These are phyloP conservation scores for Jacana jacana DNA, from an alignment of 2,113 vertebrate genomes.

Conservation along the genomic window DNA sequence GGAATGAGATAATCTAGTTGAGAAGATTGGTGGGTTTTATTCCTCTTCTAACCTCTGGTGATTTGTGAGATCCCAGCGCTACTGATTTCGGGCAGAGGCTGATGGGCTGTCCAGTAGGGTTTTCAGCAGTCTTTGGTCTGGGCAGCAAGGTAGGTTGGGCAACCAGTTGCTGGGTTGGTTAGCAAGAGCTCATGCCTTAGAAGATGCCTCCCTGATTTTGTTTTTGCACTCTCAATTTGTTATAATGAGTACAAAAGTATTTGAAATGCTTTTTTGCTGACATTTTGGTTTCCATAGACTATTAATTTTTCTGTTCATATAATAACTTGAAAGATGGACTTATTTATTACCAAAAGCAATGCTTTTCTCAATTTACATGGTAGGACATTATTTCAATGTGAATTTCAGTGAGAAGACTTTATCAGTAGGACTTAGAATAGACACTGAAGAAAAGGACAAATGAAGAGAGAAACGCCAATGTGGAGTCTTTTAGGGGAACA, in stretches of 20 bases:
- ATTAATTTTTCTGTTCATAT: not conserved
- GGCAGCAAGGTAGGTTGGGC: not conserved
- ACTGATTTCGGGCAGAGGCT: not conserved
- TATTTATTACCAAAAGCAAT: not conserved
- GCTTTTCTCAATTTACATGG: not conserved
- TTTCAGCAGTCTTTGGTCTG: not conserved
- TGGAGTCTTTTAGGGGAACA: not conserved
- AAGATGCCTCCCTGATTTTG: not conserved
- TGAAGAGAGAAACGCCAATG: rapidly evolving
- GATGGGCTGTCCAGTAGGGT: rapidly evolving
- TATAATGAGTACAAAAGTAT: not conserved
- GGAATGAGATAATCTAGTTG: not conserved
- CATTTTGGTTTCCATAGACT: not conserved
- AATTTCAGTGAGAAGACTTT: not conserved
- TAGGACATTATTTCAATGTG: not conserved
- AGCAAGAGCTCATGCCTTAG: not conserved
- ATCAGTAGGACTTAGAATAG: not conserved
- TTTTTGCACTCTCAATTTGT: not conserved
- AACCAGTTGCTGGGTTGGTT: not conserved
- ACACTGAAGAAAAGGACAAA: not conserved
- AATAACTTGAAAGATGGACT: not conserved
- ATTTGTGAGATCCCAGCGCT: not conserved
- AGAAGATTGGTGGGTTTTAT: not conserved
- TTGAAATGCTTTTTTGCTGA: not conserved
- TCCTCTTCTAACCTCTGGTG: not conserved